Percentiles rank a stretch among this genome's conserved stretches.
These are phyloP conservation scores for Darevskia nairensis DNA, from an alignment of 2,797 vertebrate genomes.

Conservation along the genomic window DNA sequence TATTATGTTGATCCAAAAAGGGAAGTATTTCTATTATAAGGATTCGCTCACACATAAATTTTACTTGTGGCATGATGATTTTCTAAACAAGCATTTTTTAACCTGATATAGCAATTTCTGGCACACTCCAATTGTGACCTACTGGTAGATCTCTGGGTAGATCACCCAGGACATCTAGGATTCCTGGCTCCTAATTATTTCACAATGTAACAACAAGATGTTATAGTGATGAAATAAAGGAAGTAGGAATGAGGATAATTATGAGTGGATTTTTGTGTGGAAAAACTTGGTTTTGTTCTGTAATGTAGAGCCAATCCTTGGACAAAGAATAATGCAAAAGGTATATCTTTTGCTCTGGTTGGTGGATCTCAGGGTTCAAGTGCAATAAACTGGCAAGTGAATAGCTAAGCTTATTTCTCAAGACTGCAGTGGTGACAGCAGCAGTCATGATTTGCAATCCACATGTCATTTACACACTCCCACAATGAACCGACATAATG, in stretches of 20 bases:
- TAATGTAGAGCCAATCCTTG: too few relatives aligned
- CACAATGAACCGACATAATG: neutral
- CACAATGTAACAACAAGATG: neutral
- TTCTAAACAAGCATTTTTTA: conserved; percentile 6
- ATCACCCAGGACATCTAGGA: neutral
- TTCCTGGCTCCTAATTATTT: neutral
- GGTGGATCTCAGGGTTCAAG: neutral
- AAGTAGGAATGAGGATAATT: neutral
- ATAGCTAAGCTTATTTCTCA: conserved; percentile 8
- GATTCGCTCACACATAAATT: neutral
- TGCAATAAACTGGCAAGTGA: neutral
- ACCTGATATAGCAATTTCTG: neutral
- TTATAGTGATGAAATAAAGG: neutral
- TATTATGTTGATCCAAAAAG: neutral
- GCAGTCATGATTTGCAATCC: neutral
- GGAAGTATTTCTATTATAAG: neutral
- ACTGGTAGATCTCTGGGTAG: too few relatives aligned
- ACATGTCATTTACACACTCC: neutral
- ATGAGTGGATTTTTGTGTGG: too few relatives aligned
- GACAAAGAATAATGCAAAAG: too few relatives aligned
- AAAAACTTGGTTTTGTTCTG: too few relatives aligned
- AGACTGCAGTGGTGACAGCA: neutral
- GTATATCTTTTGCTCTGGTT: too few relatives aligned
- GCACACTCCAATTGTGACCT: neutral
- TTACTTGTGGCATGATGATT: neutral